These are phyloP conservation scores for Eupristina koningsbergeri DNA, from an alignment of 1,140 invertebrate genomes.

Conservation along the genomic window DNA sequence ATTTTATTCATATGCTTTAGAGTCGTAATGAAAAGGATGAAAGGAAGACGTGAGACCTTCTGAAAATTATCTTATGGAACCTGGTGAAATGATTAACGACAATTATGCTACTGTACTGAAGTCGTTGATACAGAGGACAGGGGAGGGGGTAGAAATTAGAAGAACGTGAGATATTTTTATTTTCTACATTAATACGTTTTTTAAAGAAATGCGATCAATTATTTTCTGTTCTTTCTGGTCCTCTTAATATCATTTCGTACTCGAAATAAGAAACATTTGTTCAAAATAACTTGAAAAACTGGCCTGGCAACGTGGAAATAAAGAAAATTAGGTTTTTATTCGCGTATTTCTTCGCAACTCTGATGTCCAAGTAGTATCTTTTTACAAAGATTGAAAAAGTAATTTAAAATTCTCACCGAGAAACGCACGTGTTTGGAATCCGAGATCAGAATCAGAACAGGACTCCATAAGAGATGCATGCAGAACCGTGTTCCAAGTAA, in stretches of 20 bases:
- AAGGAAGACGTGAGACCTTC: background rate
- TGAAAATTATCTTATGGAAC: background rate
- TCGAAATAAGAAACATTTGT: background rate
- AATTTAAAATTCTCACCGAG: background rate
- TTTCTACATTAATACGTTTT: background rate
- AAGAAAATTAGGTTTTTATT: too few species aligned
- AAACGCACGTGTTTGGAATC: background rate
- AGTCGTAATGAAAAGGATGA: background rate
- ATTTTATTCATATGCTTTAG: background rate
- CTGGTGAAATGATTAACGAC: background rate
- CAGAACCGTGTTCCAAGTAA: background rate
- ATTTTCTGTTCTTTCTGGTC: background rate
- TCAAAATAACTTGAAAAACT: background rate
- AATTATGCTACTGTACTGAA: background rate
- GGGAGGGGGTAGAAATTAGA: too few species aligned
- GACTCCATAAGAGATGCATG: too few species aligned
- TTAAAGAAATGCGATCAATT: background rate
- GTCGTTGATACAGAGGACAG: background rate
- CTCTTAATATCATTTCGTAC: background rate
- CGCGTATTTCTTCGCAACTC: too few species aligned
- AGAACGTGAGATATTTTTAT: too few species aligned
- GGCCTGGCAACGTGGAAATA: too few species aligned
- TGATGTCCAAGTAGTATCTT: too few species aligned
- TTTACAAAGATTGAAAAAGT: background rate
- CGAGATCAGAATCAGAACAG: too few species aligned